Base-by-base conservation (phyloP, 1,140 invertebrate genomes). In the Colletes gigas region DNA sequence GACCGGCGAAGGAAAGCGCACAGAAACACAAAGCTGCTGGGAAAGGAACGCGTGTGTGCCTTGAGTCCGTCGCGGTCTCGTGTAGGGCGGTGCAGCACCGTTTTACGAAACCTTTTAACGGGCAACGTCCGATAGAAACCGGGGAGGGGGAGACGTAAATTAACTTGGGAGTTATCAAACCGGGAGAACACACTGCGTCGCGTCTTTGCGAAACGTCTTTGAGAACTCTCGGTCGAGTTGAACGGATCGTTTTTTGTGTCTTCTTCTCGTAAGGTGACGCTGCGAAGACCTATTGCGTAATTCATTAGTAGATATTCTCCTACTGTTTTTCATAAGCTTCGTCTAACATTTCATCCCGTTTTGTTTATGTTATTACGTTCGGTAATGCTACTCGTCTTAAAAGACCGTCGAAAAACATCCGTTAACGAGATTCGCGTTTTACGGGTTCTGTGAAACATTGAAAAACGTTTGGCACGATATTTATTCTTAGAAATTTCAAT, bases 21-120 rank as follows among this genome's bases (percentile, higher is more conserved):
- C 59, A 44, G 84, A 81, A 86, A 86, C 70, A 83, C 70, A 83
- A 84, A 82, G 67, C 78, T 79, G 41, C 62, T 80, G 81, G 76
- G 72, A 87, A 83, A 75, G 78, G 59, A 68, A 75, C 72, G 52
- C 54, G 30, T 30, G 30, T 30, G 54, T 44, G 47, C 30, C 52
- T 57, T 44, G 44, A 55, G 39, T 54, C 54, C 54, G 21, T 67
- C 52, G 60, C 15, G 39, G 14, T 80, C 47, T 30, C 30, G 30
- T 30, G 19, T 63, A 73, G 70, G 60, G 47, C 77, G 70, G n/a
- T 79, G 50, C 39, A n/a, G 44, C 77, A n/a, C 19, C 41, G 69
- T 79, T 79, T 55, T n/a, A 66, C 52, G 41, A 79, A 79, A 78
- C 47, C 69, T 73, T 47, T 39, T 39, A 60, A 21, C 52, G 39